Conservation (phyloP, 2,797 vertebrate species). For the Syngnathus rostellatus region DNA sequence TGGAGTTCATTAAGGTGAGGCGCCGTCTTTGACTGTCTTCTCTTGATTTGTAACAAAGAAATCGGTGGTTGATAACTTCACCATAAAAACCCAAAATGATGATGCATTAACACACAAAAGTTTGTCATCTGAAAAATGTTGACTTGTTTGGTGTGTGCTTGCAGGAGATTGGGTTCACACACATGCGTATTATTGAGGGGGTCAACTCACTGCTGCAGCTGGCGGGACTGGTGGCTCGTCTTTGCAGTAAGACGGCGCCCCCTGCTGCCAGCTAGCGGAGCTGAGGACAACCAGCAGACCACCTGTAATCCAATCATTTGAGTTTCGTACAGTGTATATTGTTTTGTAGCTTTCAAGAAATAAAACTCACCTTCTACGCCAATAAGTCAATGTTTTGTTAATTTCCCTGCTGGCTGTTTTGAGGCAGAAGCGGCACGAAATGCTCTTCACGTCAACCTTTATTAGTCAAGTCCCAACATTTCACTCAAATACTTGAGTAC, state of each 20-base stretch:
- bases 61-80: too few species aligned
- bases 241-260: constrained; percentile 83
- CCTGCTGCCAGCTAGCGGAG: constrained; percentile 55
- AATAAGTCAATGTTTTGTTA: background rate
- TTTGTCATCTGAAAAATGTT: background rate
- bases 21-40: background rate
- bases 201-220: constrained; percentile 93
- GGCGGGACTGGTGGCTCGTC: constrained; percentile 84
- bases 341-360: background rate
- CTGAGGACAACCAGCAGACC: background rate
- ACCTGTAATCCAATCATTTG: background rate
- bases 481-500: constrained; percentile 31
- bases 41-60: too few species aligned
- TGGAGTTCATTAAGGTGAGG: constrained; percentile 94
- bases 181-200: constrained; percentile 88
- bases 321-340: background rate
- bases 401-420: background rate
- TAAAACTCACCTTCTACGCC: background rate
- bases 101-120: too few species aligned
- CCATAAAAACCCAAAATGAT: too few species aligned
- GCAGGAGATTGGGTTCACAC: constrained; percentile 94
- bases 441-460: constrained; percentile 12
- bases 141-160: background rate
- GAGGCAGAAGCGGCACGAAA: background rate
- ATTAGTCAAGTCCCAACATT: constrained; percentile 53